Evolutionary conservation across 2,113 vertebrate species (phyloP).

Genomic region (Platysternon megacephalum): DNA sequence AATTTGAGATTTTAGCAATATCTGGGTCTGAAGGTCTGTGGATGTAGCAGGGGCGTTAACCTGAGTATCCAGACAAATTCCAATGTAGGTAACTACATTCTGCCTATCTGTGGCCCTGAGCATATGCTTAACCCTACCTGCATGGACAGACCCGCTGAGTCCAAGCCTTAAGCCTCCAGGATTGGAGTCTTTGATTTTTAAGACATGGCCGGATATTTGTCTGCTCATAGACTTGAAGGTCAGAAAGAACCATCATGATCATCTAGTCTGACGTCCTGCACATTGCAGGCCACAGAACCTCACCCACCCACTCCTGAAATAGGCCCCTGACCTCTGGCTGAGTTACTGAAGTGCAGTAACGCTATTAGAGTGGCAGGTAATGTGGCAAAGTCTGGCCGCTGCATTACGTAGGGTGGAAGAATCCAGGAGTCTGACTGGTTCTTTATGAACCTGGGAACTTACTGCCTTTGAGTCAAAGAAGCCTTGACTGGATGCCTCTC

Average conservation of each 20-base stretch:
- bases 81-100: background rate
- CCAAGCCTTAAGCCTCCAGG: background rate
- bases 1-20: background rate
- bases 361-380: background rate
- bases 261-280: too few species aligned
- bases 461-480: background rate
- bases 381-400: background rate
- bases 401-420: background rate
- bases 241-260: too few species aligned
- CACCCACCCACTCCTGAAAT: too few species aligned
- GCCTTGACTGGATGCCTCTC: background rate
- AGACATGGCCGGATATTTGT: background rate
- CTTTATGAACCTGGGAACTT: background rate
- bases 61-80: background rate
- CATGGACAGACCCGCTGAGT: background rate
- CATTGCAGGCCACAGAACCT: too few species aligned
- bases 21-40: background rate
- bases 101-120: background rate
- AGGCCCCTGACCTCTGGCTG: too few species aligned
- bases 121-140: background rate
- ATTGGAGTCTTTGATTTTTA: background rate
- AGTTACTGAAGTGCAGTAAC: background rate
- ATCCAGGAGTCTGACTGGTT: background rate
- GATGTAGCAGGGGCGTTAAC: background rate
- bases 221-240: background rate